Conservation (phyloP, 2,888 invertebrate species). For the Oligia fasciuncula region DNA sequence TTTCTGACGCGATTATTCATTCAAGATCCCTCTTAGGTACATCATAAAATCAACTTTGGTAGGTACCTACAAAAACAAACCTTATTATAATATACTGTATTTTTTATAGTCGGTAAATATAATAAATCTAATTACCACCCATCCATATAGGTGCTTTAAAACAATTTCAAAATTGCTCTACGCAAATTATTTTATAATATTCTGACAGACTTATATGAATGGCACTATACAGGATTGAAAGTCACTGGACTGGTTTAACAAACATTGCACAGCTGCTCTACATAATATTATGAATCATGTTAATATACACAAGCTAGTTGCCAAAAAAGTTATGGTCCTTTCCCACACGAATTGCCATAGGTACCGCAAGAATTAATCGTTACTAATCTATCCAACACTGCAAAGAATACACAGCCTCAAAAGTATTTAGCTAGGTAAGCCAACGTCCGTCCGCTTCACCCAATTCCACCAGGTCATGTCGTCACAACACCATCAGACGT, state of each 20-base stretch:
- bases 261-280: constrained; percentile 32
- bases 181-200: constrained; percentile 11
- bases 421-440: constrained; percentile 53
- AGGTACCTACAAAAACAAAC: background rate
- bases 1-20: constrained; percentile 15
- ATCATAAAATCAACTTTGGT: background rate
- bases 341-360: background rate
- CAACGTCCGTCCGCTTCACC: constrained; percentile 63
- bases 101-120: background rate
- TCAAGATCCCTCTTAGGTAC: background rate
- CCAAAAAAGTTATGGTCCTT: background rate
- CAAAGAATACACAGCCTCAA: constrained; percentile 16
- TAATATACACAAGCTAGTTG: constrained; percentile 9
- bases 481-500: constrained; percentile 38
- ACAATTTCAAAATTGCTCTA: background rate
- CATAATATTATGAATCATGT: constrained; percentile 38
- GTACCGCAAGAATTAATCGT: constrained; percentile 11
- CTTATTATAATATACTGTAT: background rate
- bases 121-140: background rate
- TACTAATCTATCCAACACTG: background rate
- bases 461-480: constrained; percentile 60
- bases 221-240: background rate
- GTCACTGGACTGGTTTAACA: constrained; percentile 11
- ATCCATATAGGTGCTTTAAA: background rate
- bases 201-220: background rate